Base-by-base conservation (phyloP, 2,888 invertebrate species). In the Heliconius hortense region DNA sequence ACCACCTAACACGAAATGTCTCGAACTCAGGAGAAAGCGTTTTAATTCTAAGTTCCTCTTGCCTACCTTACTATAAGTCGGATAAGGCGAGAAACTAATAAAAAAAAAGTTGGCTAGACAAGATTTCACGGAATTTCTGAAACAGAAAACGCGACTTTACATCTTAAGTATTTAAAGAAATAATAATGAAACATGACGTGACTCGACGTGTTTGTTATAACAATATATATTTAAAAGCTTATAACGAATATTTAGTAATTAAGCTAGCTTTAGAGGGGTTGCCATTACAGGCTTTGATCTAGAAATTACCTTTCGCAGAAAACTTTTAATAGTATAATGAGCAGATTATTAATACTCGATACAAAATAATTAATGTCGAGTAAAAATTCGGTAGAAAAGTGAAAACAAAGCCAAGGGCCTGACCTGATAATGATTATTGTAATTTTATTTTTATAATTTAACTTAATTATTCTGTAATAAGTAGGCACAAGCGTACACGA, bases 331-430 rank as follows among this genome's bases (percentile, higher is more conserved):
- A 26, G 4, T 43, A 71, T 60, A 71, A 71, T 60, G 71, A 60
- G 26, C 24, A 39, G 28, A 43, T 71, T 71, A 71, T 71, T 60
- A 71, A 60, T 35, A 39, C 59, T 60, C 71, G 60, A 71, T 43
- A 71, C 53, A 69, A 69, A 21, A 11, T 70, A 35, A 70, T 59
- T 70, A 70, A 70, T 70, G 26, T 59, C 39, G 31, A 70, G 53
- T 59, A 68, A 5, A 70, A 39, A 60, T 70, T 60, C 18, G 7
- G n/a, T 28, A 48, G 48, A 53, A 48, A 28, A 69, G 28, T 53
- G n/a, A 69, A 56, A 53, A 69, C 56, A 69, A 31, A 48, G 53
- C 31, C 13, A n/a, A n/a, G 28, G 48, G 48, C 4, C 4, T 69
- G 3, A 15, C 43, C n/a, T 53, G 1, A 28, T 48, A 11, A 68